A percentile compares a stretch with the other conserved stretches of the same genome.
Evolutionary conservation across 2,113 vertebrate species (phyloP).

Genomic region (Petrocephalus microphthalmus): DNA sequence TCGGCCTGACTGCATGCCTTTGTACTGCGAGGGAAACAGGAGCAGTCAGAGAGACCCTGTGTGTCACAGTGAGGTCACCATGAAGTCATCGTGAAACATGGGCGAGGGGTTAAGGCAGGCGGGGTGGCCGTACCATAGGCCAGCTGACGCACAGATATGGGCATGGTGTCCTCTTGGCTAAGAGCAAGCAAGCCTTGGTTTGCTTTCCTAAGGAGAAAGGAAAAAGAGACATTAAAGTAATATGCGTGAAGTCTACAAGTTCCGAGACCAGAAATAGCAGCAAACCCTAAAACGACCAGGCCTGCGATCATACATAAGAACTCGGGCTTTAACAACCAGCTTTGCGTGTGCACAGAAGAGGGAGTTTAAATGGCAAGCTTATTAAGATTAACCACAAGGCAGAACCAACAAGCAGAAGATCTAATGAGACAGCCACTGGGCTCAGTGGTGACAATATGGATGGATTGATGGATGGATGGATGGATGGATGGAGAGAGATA

Average conservation of each 20-base stretch:
- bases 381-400: background rate
- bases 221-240: background rate
- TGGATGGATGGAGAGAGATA: too few relatives aligned
- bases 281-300: background rate
- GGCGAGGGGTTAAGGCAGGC: background rate
- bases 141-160: constrained; percentile 68
- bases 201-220: constrained; percentile 64
- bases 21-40: background rate
- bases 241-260: background rate
- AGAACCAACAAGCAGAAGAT: background rate
- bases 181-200: constrained; percentile 71
- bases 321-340: background rate
- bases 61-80: background rate
- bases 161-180: constrained; percentile 70
- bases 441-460: background rate
- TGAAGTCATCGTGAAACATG: background rate
- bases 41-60: background rate
- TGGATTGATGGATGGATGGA: too few relatives aligned
- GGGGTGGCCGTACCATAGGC: constrained; percentile 63
- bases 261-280: too few relatives aligned
- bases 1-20: background rate
- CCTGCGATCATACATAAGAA: background rate
- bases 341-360: background rate
- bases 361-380: background rate
- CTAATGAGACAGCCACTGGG: background rate